Conservation (phyloP, 2,113 vertebrate species). For the Hippocampus guttulatus region DNA sequence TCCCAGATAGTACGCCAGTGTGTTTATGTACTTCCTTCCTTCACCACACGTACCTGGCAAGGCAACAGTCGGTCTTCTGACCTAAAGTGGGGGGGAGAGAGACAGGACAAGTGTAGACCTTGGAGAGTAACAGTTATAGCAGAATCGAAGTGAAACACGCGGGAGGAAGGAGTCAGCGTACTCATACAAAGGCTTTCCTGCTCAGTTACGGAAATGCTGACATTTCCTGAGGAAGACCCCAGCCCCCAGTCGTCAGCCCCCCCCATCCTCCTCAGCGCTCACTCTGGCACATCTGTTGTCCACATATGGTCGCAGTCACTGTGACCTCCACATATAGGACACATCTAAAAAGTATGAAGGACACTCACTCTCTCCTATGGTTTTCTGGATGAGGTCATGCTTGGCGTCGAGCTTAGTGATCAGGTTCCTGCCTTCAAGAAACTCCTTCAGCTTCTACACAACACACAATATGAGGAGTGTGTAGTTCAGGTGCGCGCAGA, state of each 20-base stretch:
- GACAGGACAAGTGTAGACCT: slow-evolving; percentile 46
- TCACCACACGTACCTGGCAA: slow-evolving; percentile 85
- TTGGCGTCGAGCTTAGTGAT: slow-evolving; percentile 98
- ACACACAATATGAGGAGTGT: neutral
- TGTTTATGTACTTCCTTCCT: slow-evolving; percentile 36
- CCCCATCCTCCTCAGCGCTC: neutral
- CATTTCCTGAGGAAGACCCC: slow-evolving; percentile 11
- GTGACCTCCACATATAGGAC: slow-evolving; percentile 24
- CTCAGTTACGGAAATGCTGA: slow-evolving; percentile 24
- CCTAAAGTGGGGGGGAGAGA: slow-evolving; percentile 72
- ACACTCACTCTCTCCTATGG: slow-evolving; percentile 95
- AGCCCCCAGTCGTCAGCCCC: neutral
- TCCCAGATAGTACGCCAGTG: slow-evolving; percentile 7
- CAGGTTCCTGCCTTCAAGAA: slow-evolving; percentile 94
- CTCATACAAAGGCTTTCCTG: slow-evolving; percentile 30
- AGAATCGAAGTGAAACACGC: slow-evolving; percentile 14
- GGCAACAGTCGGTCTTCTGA: slow-evolving; percentile 90
- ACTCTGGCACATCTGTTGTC: slow-evolving; percentile 38
- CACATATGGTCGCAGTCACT: slow-evolving; percentile 43
- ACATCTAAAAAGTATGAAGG: slow-evolving; percentile 30
- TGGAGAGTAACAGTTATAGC: slow-evolving; percentile 34
- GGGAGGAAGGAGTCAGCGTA: slow-evolving; percentile 24
- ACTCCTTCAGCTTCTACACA: slow-evolving; percentile 97
- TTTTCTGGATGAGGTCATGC: slow-evolving; percentile 93
- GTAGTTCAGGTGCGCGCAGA: neutral